phyloP scores from a whole-genome alignment of 2,888 invertebrate genomes.

The Cataglyphis rosenhaueri region DNA sequence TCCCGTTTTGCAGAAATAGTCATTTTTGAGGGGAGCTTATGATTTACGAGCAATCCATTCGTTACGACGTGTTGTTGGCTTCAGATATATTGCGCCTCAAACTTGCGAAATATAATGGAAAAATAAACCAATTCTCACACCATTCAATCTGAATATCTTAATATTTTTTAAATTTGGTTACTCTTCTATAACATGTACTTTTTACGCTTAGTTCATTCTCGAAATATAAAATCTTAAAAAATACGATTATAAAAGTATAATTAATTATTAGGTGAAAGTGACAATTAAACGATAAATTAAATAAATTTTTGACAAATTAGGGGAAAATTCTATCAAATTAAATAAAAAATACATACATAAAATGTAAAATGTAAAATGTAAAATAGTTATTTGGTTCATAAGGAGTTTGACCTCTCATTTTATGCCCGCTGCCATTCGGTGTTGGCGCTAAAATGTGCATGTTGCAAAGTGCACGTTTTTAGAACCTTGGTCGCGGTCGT shows the following conservation, averaged over 20 bases:
- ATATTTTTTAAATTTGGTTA: neutral
- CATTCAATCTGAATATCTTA: neutral
- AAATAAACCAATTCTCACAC: neutral
- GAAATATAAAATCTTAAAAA: neutral
- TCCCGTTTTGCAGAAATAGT: neutral
- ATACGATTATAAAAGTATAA: neutral
- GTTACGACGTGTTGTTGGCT: neutral
- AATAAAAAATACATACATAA: neutral
- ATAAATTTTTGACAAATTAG: neutral
- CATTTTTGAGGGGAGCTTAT: neutral
- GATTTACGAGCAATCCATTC: neutral
- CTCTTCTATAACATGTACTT: neutral
- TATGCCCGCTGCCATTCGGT: neutral
- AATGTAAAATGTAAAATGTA: neutral
- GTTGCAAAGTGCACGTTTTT: conserved; percentile 15
- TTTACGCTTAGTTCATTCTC: neutral
- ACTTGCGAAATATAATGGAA: neutral
- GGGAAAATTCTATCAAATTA: neutral
- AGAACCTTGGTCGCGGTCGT: conserved; percentile 21
- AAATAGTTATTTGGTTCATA: neutral
- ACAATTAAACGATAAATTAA: neutral
- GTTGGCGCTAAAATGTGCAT: neutral
- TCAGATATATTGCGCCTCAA: neutral
- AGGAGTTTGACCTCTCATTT: neutral
- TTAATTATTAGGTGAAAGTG: neutral